Evolutionary conservation across 2,113 vertebrate species (phyloP).

Genomic region (Myiozetetes cayanensis): DNA sequence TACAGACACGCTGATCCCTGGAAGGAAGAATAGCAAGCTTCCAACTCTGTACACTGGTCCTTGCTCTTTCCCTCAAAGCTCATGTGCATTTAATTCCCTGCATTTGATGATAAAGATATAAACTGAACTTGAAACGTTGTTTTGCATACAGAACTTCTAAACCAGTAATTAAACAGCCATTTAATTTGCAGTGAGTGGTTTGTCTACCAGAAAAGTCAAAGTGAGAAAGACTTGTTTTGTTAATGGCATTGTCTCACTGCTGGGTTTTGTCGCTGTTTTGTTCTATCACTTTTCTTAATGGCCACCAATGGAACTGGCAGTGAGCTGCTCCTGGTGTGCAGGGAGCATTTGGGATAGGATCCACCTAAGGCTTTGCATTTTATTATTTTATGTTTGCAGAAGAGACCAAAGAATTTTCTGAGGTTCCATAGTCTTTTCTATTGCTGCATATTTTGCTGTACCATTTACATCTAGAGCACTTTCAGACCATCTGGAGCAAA

Average conservation of each 20-base stretch:
- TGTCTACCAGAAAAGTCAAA: background rate
- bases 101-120: background rate
- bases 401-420: background rate
- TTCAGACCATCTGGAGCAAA: slow-evolving; percentile 34
- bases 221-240: background rate
- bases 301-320: background rate
- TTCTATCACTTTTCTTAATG: background rate
- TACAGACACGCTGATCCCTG: background rate
- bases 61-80: background rate
- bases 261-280: background rate
- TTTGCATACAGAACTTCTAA: background rate
- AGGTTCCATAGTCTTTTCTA: background rate
- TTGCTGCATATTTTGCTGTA: background rate
- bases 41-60: background rate
- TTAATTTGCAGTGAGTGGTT: background rate
- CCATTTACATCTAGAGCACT: background rate
- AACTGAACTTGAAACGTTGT: rapidly evolving
- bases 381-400: background rate
- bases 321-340: background rate
- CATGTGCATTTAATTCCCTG: background rate
- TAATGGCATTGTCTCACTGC: background rate
- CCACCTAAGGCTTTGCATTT: background rate
- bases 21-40: background rate
- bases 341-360: background rate
- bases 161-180: background rate